phyloP scores from a whole-genome alignment of 2,888 invertebrate genomes.

The Agriotes lineatus region DNA sequence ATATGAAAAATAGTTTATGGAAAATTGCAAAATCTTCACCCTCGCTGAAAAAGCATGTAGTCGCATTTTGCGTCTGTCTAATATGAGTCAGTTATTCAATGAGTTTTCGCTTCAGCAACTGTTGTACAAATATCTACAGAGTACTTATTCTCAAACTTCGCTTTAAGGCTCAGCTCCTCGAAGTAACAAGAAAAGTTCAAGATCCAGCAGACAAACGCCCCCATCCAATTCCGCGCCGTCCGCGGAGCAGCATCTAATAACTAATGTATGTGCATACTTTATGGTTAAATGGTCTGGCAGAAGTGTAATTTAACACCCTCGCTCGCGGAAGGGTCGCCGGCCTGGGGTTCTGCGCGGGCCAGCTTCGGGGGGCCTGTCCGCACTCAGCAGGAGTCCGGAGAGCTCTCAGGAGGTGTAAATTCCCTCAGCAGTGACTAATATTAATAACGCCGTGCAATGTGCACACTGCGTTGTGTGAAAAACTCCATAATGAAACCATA shows the following conservation, averaged over 20 bases:
- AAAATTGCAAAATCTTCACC: no score
- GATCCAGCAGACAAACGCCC: background rate
- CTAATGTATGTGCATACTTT: conserved; percentile 36
- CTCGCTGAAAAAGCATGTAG: no score
- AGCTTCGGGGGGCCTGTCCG: conserved; percentile 37
- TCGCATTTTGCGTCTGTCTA: no score
- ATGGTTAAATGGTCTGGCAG: conserved; percentile 37
- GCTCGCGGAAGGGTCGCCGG: conserved; percentile 26
- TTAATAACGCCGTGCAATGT: conserved; percentile 24
- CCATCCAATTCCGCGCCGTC: conserved; percentile 8
- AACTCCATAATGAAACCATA: conserved; percentile 33
- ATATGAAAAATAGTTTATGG: no score
- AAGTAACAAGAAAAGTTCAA: background rate
- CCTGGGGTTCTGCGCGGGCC: conserved; percentile 23
- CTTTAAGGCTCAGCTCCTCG: no score
- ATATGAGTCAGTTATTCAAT: no score
- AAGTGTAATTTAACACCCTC: conserved; percentile 42
- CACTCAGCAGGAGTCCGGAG: conserved; percentile 40
- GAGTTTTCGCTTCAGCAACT: no score
- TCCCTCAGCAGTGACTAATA: conserved; percentile 38
- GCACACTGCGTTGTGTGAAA: conserved; percentile 26
- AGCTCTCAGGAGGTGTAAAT: conserved; percentile 41
- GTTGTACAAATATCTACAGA: no score
- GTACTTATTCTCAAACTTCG: no score
- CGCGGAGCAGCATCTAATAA: conserved; percentile 22